Percentiles rank a stretch among this genome's conserved stretches.
Conservation (phyloP, 2,113 vertebrate species). For the Galeopterus variegatus region DNA sequence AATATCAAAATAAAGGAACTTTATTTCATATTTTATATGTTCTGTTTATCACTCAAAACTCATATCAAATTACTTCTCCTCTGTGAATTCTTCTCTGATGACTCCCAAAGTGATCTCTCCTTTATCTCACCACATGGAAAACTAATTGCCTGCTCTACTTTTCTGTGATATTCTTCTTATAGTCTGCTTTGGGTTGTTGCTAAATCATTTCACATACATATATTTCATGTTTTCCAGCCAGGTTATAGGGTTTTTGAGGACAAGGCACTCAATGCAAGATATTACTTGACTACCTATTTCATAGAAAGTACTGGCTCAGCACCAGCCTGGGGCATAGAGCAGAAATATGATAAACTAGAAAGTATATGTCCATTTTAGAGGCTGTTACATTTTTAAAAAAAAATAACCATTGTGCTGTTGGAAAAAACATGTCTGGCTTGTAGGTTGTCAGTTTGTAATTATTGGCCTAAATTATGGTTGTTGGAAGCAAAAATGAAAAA, state of each 20-base stretch:
- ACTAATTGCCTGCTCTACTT: not conserved
- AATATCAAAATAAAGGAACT: not conserved
- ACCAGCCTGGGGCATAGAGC: not conserved
- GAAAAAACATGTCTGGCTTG: not conserved
- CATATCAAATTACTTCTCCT: not conserved
- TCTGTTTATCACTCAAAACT: not conserved
- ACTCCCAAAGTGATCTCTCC: not conserved
- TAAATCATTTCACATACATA: slow-evolving; percentile 1
- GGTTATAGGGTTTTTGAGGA: not conserved
- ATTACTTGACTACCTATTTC: not conserved
- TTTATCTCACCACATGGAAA: not conserved
- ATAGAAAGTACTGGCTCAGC: not conserved
- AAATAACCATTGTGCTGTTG: not conserved
- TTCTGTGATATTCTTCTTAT: not conserved
- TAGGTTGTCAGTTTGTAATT: not conserved
- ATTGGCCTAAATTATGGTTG: not conserved
- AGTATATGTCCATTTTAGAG: not conserved
- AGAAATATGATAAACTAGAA: not conserved
- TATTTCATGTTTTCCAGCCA: not conserved
- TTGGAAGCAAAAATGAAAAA: not conserved
- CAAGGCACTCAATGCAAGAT: not conserved
- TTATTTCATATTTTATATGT: slow-evolving; percentile 20
- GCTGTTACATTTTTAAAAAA: not conserved
- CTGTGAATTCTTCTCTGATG: slow-evolving; percentile 20
- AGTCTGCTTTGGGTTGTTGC: not conserved